phyloP scores from a whole-genome alignment of 1,140 invertebrate genomes.

The Lucilia cuprina region DNA sequence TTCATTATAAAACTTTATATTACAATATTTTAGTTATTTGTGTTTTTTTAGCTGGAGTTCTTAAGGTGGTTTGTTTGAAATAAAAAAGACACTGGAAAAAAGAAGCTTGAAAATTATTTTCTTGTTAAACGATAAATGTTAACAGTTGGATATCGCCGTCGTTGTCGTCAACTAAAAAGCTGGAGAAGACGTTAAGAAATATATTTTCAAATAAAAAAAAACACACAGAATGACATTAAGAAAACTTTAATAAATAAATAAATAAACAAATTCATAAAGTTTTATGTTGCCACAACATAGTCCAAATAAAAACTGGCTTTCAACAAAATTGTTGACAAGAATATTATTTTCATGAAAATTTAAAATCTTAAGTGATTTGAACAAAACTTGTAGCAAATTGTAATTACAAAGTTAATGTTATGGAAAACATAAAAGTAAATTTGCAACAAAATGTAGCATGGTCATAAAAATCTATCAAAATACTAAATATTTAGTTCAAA shows the following conservation, averaged over 20 bases:
- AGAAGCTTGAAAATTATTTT: slow-evolving; percentile 18
- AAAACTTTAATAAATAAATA: not conserved
- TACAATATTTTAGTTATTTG: not conserved
- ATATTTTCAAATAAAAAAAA: not conserved
- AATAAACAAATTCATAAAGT: not conserved
- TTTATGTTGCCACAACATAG: not conserved
- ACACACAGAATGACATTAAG: not conserved
- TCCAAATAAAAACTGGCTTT: not conserved
- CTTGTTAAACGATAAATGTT: slow-evolving; percentile 15
- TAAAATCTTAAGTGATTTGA: not conserved
- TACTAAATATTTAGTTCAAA: too few species aligned
- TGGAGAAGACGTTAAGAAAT: not conserved
- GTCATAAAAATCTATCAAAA: too few species aligned
- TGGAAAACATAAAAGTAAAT: too few species aligned
- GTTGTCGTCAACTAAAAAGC: not conserved
- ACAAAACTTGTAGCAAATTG: too few species aligned
- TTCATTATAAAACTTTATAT: slow-evolving; percentile 6
- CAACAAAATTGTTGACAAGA: slow-evolving; percentile 5
- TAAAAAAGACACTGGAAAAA: not conserved
- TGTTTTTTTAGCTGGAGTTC: not conserved
- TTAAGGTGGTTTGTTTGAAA: not conserved
- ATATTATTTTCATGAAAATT: not conserved
- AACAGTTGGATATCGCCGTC: not conserved
- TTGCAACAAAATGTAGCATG: too few species aligned
- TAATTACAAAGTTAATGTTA: too few species aligned